These are phyloP conservation scores for Omphaloscelis lunosa DNA, from an alignment of 2,888 invertebrate species.

Conservation along the genomic window DNA sequence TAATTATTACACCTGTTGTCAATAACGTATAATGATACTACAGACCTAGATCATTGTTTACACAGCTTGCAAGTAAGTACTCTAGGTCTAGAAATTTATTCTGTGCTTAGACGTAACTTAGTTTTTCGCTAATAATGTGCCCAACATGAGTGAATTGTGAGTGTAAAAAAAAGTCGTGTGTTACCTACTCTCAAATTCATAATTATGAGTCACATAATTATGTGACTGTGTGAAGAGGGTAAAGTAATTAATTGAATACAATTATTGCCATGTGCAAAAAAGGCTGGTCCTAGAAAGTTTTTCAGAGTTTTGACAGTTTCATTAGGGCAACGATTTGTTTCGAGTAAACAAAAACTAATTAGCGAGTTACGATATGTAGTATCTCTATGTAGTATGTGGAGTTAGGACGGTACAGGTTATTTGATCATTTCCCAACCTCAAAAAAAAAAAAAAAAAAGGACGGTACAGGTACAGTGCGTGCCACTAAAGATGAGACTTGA, in stretches of 20 bases:
- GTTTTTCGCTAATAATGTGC: not conserved
- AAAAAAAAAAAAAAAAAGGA: too few relatives aligned
- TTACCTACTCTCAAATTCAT: not conserved
- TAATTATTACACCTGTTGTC: conserved; percentile 15
- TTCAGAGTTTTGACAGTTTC: not conserved
- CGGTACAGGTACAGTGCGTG: too few relatives aligned
- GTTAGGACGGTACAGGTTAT: not conserved
- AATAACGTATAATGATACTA: conserved; percentile 3
- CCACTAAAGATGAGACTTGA: too few relatives aligned
- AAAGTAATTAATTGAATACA: not conserved
- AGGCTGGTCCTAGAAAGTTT: not conserved
- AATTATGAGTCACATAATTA: too few relatives aligned
- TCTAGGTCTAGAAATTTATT: conserved; percentile 1
- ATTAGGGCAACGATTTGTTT: not conserved
- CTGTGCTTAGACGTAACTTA: conserved; percentile 4
- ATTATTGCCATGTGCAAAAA: not conserved
- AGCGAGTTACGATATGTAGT: not conserved
- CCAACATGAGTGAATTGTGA: not conserved
- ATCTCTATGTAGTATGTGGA: not conserved
- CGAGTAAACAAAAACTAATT: not conserved
- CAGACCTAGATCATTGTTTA: conserved; percentile 17
- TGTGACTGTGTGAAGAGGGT: not conserved
- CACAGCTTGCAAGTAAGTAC: conserved; percentile 23
- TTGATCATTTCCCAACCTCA: too few relatives aligned
- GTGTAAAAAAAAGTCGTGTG: not conserved